Evolutionary conservation across 2,888 invertebrate species (phyloP), one percentile per base, ranked within the genome.

Genomic region (Tromatobia lineatoria): DNA sequence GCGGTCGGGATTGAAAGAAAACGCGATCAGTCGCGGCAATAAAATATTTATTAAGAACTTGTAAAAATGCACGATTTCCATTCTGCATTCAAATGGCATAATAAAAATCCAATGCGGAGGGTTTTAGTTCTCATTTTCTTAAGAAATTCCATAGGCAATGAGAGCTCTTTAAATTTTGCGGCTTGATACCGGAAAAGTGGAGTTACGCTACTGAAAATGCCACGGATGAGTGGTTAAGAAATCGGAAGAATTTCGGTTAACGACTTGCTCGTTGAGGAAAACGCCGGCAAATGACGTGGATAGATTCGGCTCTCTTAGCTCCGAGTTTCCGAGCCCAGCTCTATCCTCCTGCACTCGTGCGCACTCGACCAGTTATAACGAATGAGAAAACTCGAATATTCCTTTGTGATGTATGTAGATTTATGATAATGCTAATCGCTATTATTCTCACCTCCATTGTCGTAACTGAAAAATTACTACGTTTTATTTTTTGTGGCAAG

Each of bases 191-290:
- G 38, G 38, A 8, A 38, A 38, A 38, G 38, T 38, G 38, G 8
- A 38, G 10, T 38, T 38, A 38, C 38, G 38, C 38, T 10, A 10
- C 38, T 38, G 11, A 38, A 10, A 18, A 29, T n/a, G 34, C 69
- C 50, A 52, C 34, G 70, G 25, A 18, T 15, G 75, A 61, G 42
- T 80, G 71, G 66, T 57, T 47, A 69, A 80, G 80, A 67, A 80
- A 88, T 88, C 86, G 87, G 85, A 84, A 86, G 86, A 88, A 85
- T 89, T 88, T 87, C 83, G 66, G 82, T 89, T 87, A 86, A 89
- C 88, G 80, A 84, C 78, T 52, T 15, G 61, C 80, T 80, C 80
- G 71, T 80, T 84, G 64, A 69, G 69, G 54, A 73, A 74, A 69
- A 64, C 47, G 67, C 77, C 64, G 61, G 73, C n/a, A 69, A 78